These are phyloP conservation scores for Streblospio benedicti DNA, from an alignment of 1,140 invertebrate species.

Conservation along the genomic window DNA sequence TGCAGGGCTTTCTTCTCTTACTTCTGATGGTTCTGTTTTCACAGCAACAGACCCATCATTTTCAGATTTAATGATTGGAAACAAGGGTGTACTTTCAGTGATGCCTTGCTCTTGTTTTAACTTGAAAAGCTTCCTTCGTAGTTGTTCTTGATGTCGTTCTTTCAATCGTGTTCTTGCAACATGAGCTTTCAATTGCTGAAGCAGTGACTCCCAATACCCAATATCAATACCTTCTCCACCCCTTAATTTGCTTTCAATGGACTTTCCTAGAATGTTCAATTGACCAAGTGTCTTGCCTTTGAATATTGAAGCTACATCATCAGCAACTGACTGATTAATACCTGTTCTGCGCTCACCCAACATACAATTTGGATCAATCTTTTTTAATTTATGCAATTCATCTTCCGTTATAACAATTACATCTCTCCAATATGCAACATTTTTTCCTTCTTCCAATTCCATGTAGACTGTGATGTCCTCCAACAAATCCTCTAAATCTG, in stretches of 20 bases:
- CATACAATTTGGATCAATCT: constrained; percentile 52
- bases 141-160: constrained; percentile 83
- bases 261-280: constrained; percentile 68
- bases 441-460: constrained; percentile 61
- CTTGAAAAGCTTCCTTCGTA: constrained; percentile 78
- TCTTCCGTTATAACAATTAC: constrained; percentile 92
- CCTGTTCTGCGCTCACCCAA: constrained; percentile 67
- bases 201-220: constrained; percentile 88
- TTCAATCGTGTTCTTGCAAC: constrained; percentile 84
- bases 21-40: too few relatives aligned
- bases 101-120: constrained; percentile 65
- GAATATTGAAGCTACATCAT: constrained; percentile 82
- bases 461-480: constrained; percentile 83
- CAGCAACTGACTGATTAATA: constrained; percentile 83
- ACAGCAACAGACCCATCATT: not conserved
- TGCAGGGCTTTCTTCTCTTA: not conserved
- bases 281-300: constrained; percentile 86
- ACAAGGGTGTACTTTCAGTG: constrained; percentile 30
- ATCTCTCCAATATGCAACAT: constrained; percentile 93
- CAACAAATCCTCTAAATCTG: constrained; percentile 92
- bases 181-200: constrained; percentile 88
- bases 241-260: constrained; percentile 72
- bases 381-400: constrained; percentile 76
- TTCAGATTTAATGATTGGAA: constrained; percentile 25
- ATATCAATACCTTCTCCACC: constrained; percentile 85